Evolutionary conservation across 2,113 vertebrate species (phyloP), one percentile per base, ranked within the genome.

Genomic region (Romanogobio albipinnatus): DNA sequence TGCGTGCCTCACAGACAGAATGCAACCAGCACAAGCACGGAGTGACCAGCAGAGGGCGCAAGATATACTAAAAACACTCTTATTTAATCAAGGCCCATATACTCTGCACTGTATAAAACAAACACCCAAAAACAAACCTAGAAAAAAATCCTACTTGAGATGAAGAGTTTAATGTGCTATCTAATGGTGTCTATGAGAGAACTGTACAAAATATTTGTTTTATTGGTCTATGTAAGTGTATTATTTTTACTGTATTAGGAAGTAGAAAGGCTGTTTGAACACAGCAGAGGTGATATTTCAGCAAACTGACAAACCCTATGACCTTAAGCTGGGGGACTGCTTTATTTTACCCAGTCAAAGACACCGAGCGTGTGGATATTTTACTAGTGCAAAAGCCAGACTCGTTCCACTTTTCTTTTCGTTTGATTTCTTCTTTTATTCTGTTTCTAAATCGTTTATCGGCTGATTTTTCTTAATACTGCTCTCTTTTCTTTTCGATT

Each of bases 51-150:
- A 89, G 91, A 61, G 84, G 86, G 81, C 45, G 10, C 88, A 84
- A 85, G 62, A 90, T 84, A 91, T 90, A 89, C 58, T 87, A 91
- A 90, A 90, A 87, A 86, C 89, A 90, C 82, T 89, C 80, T 87
- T 91, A 91, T 47, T 90, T 92, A 91, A 92, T 92, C 91, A 76
- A 95, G 94, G 95, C 94, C 95, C 95, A 91, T 95, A 95, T 96
- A 96, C 90, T 95, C 97, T 97, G 97, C 96, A 97, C 97, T 98
- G 96, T 96, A 95, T 94, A 94, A 95, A 96, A 93, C 91, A 94
- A 94, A 94, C 90, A 92, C 91, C 91, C 86, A 86, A 87, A 86
- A 82, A 83, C 26, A 58, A 86, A 86, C 93, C 89, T 53, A 84
- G 85, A 83, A 87, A 81, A 89, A 89, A 90, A 85, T 93, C 93